Evolutionary conservation across 2,113 vertebrate species (phyloP).

Genomic region (Verasper variegatus): DNA sequence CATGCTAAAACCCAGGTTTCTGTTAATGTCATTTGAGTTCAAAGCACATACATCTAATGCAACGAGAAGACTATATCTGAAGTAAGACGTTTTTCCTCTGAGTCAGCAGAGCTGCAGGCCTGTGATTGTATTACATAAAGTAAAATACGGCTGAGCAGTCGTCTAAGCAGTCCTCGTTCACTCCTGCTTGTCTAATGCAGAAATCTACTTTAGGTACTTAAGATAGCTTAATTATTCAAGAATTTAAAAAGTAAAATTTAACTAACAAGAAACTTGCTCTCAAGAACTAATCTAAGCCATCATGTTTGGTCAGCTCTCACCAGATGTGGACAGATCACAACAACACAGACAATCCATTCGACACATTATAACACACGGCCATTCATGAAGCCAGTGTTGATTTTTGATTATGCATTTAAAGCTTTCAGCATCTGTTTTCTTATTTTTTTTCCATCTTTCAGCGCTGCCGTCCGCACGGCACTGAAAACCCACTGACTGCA

Average conservation of each 20-base stretch:
- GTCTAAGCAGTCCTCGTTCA: background rate
- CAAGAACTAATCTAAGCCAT: background rate
- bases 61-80: conserved; percentile 29
- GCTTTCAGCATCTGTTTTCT: background rate
- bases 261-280: background rate
- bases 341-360: too few species aligned
- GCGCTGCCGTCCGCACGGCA: conserved; percentile 8
- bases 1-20: conserved; percentile 28
- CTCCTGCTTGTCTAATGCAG: conserved; percentile 2
- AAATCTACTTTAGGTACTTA: background rate
- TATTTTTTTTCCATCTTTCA: background rate
- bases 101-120: conserved; percentile 43
- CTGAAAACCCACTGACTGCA: background rate
- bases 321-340: too few species aligned
- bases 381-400: background rate
- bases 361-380: too few species aligned
- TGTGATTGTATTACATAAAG: conserved; percentile 34
- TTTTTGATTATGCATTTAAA: background rate
- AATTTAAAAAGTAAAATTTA: background rate
- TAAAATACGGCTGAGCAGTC: conserved; percentile 7
- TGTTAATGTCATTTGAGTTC: conserved; percentile 34
- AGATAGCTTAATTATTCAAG: background rate
- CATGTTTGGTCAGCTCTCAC: background rate
- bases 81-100: conserved; percentile 42
- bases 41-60: conserved; percentile 39